phyloP scores from a whole-genome alignment of 2,888 invertebrate species.

The Muscina levida region DNA sequence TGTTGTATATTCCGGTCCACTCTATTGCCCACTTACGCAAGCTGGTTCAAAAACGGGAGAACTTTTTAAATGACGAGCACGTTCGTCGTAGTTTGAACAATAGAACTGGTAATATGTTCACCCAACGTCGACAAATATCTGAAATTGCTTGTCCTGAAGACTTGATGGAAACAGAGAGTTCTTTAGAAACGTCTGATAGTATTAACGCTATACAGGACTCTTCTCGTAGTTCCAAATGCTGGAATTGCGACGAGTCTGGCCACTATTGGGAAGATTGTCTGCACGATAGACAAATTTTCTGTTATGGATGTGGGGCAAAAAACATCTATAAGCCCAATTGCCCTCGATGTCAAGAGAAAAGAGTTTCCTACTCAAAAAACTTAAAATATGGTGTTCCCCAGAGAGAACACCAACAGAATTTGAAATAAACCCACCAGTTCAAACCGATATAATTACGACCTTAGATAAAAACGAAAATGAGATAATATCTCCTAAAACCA shows the following conservation, averaged over 20 bases:
- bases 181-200: background rate
- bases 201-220: background rate
- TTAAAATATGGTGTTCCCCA: background rate
- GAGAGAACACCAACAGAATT: background rate
- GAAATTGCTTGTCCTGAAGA: background rate
- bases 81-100: background rate
- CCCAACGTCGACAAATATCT: background rate
- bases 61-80: no score
- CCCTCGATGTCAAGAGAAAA: background rate
- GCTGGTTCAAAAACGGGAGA: no score
- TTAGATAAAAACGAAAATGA: no score
- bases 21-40: background rate
- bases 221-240: background rate
- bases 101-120: background rate
- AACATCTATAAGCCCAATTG: conserved; percentile 21
- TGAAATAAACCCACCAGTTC: background rate
- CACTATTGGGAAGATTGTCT: conserved; percentile 28
- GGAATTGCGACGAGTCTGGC: conserved; percentile 15
- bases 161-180: background rate
- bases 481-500: no score
- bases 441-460: no score
- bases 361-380: background rate
- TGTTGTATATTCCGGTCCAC: conserved; percentile 6
- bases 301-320: conserved; percentile 34
- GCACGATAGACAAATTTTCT: background rate